Evolutionary conservation across 2,113 vertebrate species (phyloP).

Genomic region (Anoura caudifer): DNA sequence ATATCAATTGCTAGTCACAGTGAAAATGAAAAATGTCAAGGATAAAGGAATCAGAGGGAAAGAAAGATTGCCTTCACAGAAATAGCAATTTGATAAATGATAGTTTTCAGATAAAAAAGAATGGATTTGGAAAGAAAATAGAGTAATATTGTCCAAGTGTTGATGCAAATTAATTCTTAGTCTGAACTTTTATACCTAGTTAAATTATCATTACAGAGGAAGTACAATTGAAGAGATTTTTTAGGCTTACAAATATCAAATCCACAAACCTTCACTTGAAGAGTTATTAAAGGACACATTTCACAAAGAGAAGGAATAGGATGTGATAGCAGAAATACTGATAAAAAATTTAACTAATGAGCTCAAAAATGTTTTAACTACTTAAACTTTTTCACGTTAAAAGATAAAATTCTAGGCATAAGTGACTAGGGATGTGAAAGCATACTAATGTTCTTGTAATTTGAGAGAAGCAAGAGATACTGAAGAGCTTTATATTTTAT

Average conservation of each 20-base stretch:
- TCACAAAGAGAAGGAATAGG: neutral
- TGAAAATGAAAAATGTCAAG: slow-evolving; percentile 2
- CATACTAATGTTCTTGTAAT: neutral
- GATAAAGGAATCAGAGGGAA: neutral
- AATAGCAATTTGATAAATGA: neutral
- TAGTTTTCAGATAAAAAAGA: neutral
- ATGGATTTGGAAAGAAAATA: neutral
- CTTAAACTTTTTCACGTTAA: neutral
- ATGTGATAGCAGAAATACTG: neutral
- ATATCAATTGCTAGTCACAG: neutral
- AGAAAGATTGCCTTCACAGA: neutral
- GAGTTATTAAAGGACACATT: neutral
- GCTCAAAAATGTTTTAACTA: neutral
- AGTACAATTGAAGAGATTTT: neutral
- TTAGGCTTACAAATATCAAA: neutral
- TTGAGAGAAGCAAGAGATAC: neutral
- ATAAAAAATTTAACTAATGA: neutral
- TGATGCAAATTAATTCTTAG: neutral
- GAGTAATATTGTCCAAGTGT: neutral
- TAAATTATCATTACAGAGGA: neutral
- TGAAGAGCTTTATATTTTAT: neutral
- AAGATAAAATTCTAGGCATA: neutral
- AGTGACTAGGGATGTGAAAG: neutral
- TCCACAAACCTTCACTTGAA: neutral
- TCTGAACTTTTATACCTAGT: neutral